phyloP scores from a whole-genome alignment of 2,888 invertebrate species.

The Megastigmus dorsalis region DNA sequence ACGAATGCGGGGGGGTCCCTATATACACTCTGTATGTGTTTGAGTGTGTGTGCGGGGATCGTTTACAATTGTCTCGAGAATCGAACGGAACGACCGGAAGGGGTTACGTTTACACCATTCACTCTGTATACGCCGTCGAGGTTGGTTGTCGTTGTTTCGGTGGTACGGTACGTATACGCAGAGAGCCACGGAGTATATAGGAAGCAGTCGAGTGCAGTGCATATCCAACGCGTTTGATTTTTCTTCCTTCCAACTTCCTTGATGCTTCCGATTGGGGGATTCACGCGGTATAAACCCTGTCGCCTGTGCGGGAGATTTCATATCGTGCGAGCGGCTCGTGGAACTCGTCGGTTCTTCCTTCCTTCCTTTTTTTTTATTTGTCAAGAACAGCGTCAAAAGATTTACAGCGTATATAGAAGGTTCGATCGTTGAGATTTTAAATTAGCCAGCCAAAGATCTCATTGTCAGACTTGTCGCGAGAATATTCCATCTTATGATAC shows the following conservation, averaged over 20 bases:
- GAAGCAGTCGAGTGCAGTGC: too few species aligned
- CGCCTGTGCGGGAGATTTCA: not conserved
- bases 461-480: too few species aligned
- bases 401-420: too few species aligned
- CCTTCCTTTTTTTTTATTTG: not conserved
- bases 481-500: constrained; percentile 9
- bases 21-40: too few species aligned
- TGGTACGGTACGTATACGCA: not conserved
- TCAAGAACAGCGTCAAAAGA: too few species aligned
- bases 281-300: not conserved
- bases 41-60: constrained; percentile 28
- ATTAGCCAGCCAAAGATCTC: constrained; percentile 20
- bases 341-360: not conserved
- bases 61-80: constrained; percentile 46
- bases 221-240: constrained; percentile 2
- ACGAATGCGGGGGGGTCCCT: too few species aligned
- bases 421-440: too few species aligned
- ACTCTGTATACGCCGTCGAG: not conserved
- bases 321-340: not conserved
- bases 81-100: constrained; percentile 48
- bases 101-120: constrained; percentile 10
- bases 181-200: too few species aligned
- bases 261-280: not conserved
- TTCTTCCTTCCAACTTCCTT: not conserved
- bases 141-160: not conserved